These are phyloP conservation scores for Sapajus apella DNA, from an alignment of 2,113 vertebrate genomes.

Conservation along the genomic window DNA sequence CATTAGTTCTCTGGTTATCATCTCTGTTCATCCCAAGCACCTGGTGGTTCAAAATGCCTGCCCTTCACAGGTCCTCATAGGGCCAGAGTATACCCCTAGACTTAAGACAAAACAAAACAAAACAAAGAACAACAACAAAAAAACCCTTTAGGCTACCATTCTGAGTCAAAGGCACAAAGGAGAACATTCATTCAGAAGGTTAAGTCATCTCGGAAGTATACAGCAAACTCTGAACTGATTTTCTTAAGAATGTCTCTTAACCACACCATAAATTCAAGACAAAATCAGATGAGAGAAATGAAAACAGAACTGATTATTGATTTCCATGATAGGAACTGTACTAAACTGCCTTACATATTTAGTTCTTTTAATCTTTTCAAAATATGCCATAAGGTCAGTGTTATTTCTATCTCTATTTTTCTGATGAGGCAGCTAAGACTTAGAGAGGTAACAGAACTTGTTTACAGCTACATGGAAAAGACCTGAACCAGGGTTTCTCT, in stretches of 20 bases:
- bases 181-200: not conserved
- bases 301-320: conserved; percentile 6
- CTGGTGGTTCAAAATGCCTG: not conserved
- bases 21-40: not conserved
- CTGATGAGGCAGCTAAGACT: not conserved
- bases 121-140: not conserved
- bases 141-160: not conserved
- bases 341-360: not conserved
- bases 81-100: not conserved
- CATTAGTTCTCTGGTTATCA: not conserved
- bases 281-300: conserved; percentile 42
- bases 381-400: not conserved
- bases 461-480: not conserved
- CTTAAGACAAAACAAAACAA: no score
- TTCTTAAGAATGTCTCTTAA: conserved; percentile 46
- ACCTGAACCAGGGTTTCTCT: not conserved
- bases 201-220: conserved; percentile 11
- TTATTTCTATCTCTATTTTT: conserved; percentile 12
- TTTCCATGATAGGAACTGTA: not conserved
- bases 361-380: conserved; percentile 34
- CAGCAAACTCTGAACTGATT: not conserved
- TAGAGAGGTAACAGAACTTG: not conserved
- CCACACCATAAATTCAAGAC: not conserved
- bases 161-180: not conserved
- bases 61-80: not conserved